phyloP scores from a whole-genome alignment of 2,888 invertebrate genomes.

The Aporophyla nigra region DNA sequence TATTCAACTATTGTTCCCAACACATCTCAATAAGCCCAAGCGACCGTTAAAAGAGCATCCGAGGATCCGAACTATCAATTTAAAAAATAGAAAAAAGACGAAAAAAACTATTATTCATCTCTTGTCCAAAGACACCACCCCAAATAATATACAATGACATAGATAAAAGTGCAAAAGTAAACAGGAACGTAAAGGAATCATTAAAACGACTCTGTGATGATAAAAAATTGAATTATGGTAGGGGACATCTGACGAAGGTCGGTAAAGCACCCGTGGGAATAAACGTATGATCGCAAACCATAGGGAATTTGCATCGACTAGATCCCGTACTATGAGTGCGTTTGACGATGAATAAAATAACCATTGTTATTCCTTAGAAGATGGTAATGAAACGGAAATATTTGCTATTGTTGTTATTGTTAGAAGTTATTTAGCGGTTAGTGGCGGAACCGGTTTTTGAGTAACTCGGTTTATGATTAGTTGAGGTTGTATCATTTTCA shows the following conservation, averaged over 20 bases:
- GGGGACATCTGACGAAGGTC: conserved; percentile 72
- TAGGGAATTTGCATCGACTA: conserved; percentile 75
- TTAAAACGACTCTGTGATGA: conserved; percentile 83
- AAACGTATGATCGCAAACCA: conserved; percentile 66
- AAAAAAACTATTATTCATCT: conserved; percentile 81
- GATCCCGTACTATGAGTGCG: conserved; percentile 62
- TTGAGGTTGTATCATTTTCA: conserved; percentile 48
- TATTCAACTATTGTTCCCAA: conserved; percentile 68
- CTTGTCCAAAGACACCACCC: conserved; percentile 87
- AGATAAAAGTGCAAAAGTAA: conserved; percentile 87
- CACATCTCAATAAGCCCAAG: conserved; percentile 72
- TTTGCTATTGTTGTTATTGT: conserved; percentile 78
- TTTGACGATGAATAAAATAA: conserved; percentile 66
- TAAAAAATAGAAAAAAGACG: conserved; percentile 61
- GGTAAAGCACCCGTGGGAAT: conserved; percentile 76
- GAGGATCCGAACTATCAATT: conserved; percentile 74
- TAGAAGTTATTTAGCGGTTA: conserved; percentile 69
- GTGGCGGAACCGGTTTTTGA: conserved; percentile 71
- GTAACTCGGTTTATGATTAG: conserved; percentile 53
- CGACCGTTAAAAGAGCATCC: conserved; percentile 78
- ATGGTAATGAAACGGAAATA: conserved; percentile 82
- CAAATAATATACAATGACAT: conserved; percentile 79
- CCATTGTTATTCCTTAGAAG: conserved; percentile 69
- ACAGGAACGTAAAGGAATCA: conserved; percentile 84
- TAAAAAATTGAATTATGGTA: conserved; percentile 76